A percentile compares a stretch with the other conserved stretches of the same genome.
phyloP scores from a whole-genome alignment of 2,797 vertebrate species.

The Chiroxiphia lanceolata region DNA sequence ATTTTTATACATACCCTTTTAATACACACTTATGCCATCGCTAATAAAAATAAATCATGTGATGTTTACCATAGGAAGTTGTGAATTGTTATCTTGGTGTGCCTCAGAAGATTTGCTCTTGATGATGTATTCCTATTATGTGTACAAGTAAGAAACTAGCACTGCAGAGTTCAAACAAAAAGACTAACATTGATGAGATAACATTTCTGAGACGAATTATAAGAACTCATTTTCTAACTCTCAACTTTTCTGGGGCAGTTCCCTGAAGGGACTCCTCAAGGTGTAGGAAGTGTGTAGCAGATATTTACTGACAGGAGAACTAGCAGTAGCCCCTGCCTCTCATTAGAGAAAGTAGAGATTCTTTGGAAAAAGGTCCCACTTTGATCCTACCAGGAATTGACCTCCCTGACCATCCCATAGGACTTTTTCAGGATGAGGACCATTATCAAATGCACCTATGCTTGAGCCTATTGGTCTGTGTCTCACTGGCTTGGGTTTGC shows the following conservation, averaged over 20 bases:
- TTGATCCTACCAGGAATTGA: background rate
- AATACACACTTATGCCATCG: background rate
- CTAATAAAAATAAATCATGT: background rate
- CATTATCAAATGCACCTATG: background rate
- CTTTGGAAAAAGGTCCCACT: background rate
- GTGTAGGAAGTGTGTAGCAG: background rate
- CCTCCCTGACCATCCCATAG: fast-evolving
- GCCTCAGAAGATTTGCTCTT: background rate
- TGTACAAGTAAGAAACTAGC: background rate
- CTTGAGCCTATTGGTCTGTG: background rate
- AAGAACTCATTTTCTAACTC: background rate
- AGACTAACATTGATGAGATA: background rate
- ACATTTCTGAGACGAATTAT: background rate
- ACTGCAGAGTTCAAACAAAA: background rate
- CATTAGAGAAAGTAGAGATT: background rate
- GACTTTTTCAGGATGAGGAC: background rate
- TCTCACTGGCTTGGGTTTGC: background rate
- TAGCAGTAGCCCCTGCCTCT: background rate
- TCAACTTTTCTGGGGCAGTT: background rate
- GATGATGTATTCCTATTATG: background rate
- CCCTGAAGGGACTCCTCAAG: background rate
- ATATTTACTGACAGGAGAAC: background rate
- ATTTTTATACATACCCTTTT: background rate
- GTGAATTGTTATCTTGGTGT: background rate
- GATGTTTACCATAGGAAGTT: background rate